Base-by-base conservation (phyloP, 2,888 invertebrate genomes). In the Microctonus hyperodae region DNA sequence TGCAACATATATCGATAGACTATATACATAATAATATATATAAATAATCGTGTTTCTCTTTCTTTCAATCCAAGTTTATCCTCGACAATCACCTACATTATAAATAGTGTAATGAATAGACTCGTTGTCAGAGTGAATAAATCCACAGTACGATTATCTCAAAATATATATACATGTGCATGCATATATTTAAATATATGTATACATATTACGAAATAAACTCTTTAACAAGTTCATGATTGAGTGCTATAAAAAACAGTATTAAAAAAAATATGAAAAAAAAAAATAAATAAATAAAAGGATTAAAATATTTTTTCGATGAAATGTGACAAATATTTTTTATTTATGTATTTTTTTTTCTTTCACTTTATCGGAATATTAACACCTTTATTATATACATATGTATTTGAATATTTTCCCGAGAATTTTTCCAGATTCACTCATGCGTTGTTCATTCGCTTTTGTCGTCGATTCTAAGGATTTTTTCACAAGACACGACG, bases 401-500 rank as follows among this genome's bases (percentile, higher is more conserved):
- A 40, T 40, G 10, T 3, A 50, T 10, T 10, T 20, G 6, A 28
- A 60, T 16, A 23, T 35, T 35, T 33, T 64, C 57, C 16, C 20
- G 37, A n/a, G 55, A 63, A 50, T 55, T 25, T 23, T 55, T 55
- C 13, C 28, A 28, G 55, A 44, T 57, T 64, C 64, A 64, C 57
- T 57, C 50, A 64, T 48, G 57, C 57, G 23, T 57, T 64, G 28
- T 56, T 31, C 61, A 44, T 44, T 44, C 44, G 16, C 72, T 71
- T 69, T 72, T 71, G 68, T 68, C 31, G 61, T 35, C 28, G 60
- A 56, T 65, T 65, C 62, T 61, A 66, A 66, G 69, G 70, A 72
- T 68, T 63, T 65, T 67, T 67, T 61, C 63, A 9, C 44, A 9
- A 44, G 55, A 65, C 28, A 60, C 64, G 31, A 65, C 56, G 60